These are phyloP conservation scores for Microtus richardsoni DNA, from an alignment of 2,113 vertebrate genomes.

Conservation along the genomic window DNA sequence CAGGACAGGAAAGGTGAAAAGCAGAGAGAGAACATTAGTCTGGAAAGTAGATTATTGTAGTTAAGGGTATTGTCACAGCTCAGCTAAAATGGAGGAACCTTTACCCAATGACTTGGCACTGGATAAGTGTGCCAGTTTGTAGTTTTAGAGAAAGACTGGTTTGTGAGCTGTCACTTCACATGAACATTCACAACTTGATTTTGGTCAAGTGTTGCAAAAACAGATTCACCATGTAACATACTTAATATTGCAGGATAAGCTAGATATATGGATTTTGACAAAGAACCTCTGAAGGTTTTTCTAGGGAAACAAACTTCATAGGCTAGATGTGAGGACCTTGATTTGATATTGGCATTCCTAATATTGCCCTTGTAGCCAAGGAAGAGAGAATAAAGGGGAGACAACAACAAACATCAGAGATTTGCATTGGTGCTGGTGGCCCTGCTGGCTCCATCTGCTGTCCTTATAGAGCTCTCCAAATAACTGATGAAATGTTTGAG, in stretches of 20 bases:
- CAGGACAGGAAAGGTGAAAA: not conserved
- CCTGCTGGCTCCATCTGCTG: accelerated
- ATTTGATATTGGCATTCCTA: not conserved
- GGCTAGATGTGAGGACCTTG: too few relatives aligned
- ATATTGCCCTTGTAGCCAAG: not conserved
- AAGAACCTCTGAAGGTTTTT: not conserved
- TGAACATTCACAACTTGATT: not conserved
- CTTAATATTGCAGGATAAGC: not conserved
- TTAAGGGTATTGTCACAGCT: not conserved
- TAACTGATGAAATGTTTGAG: not conserved
- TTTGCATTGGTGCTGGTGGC: not conserved
- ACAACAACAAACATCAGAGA: not conserved
- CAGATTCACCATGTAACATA: not conserved
- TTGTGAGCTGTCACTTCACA: not conserved
- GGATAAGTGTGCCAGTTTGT: accelerated
- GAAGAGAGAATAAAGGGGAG: not conserved
- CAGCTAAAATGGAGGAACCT: not conserved
- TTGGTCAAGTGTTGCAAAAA: too few relatives aligned
- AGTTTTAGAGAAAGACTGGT: not conserved
- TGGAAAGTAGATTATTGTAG: not conserved
- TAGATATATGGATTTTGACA: not conserved
- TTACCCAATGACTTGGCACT: not conserved
- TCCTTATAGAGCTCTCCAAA: not conserved
- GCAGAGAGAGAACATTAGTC: not conserved
- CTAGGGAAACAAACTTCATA: not conserved